These are phyloP conservation scores for Chalcosyrphus nemorum DNA, from an alignment of 2,888 invertebrate species.

Conservation along the genomic window DNA sequence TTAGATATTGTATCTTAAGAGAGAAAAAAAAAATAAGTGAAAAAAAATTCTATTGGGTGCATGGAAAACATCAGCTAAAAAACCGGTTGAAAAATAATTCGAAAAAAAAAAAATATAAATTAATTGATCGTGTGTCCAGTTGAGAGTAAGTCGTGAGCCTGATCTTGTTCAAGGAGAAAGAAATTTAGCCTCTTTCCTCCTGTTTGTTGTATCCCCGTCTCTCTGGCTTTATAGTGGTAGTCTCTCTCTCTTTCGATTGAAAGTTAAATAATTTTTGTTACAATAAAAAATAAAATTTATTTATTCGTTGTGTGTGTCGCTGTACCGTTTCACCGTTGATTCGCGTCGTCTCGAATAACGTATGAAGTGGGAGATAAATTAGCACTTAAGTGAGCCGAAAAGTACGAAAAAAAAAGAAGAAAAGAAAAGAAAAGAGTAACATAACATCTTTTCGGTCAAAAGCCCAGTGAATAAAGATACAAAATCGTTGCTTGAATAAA, in stretches of 20 bases:
- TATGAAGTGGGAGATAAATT: constrained; percentile 68
- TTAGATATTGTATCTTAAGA: constrained; percentile 62
- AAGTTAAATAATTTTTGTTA: constrained; percentile 20
- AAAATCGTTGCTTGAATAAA: constrained; percentile 11
- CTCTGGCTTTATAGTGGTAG: no score
- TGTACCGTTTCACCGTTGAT: constrained; percentile 64
- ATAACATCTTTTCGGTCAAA: constrained; percentile 17
- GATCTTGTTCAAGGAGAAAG: constrained; percentile 69
- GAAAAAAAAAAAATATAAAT: constrained; percentile 37
- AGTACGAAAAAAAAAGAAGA: background rate
- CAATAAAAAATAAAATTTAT: constrained; percentile 15
- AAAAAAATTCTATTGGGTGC: constrained; percentile 35
- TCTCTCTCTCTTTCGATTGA: background rate
- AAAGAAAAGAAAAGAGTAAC: background rate
- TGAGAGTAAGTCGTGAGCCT: constrained; percentile 43
- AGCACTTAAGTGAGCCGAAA: constrained; percentile 53
- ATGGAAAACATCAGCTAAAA: constrained; percentile 43
- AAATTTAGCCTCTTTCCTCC: constrained; percentile 63
- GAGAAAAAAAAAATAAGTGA: constrained; percentile 26
- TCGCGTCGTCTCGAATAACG: constrained; percentile 66
- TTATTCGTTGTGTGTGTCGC: constrained; percentile 9
- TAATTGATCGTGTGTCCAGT: constrained; percentile 54
- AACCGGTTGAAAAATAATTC: constrained; percentile 65
- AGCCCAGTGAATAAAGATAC: constrained; percentile 45
- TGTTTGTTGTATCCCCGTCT: no score